phyloP scores from a whole-genome alignment of 2,797 vertebrate species.

The Sebastes steindachneri region DNA sequence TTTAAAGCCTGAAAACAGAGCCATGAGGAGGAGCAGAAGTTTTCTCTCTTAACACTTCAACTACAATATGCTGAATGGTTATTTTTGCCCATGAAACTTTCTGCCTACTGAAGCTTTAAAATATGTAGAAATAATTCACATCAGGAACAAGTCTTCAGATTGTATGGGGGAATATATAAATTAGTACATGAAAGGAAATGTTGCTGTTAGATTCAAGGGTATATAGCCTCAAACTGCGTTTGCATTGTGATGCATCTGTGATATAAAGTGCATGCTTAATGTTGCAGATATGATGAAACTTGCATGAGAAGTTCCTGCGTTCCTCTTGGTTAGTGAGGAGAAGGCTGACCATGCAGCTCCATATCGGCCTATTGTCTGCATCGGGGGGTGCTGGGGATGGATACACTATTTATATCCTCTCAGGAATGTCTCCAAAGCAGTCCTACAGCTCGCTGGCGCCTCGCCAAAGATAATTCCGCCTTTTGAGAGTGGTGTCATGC shows the following conservation, averaged over 20 bases:
- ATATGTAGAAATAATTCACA: slow-evolving; percentile 1
- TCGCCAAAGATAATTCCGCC: slow-evolving; percentile 64
- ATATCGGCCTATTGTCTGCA: slow-evolving; percentile 66
- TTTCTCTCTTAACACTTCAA: too few species aligned
- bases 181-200: background rate
- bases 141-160: background rate
- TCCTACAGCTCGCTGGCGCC: slow-evolving; percentile 54
- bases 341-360: slow-evolving; percentile 39
- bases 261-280: slow-evolving; percentile 13
- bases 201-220: background rate
- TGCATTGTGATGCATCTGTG: slow-evolving; percentile 1
- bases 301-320: background rate
- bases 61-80: too few species aligned
- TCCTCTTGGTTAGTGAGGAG: slow-evolving; percentile 17
- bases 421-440: slow-evolving; percentile 79
- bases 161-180: background rate
- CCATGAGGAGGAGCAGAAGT: too few species aligned
- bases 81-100: too few species aligned
- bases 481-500: slow-evolving; percentile 42
- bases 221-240: slow-evolving; percentile 2
- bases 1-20: too few species aligned
- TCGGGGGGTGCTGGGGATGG: slow-evolving; percentile 45
- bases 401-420: slow-evolving; percentile 79
- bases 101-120: background rate
- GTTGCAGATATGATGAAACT: slow-evolving; percentile 1